phyloP scores from a whole-genome alignment of 2,113 vertebrate species.

The Chamaea fasciata region DNA sequence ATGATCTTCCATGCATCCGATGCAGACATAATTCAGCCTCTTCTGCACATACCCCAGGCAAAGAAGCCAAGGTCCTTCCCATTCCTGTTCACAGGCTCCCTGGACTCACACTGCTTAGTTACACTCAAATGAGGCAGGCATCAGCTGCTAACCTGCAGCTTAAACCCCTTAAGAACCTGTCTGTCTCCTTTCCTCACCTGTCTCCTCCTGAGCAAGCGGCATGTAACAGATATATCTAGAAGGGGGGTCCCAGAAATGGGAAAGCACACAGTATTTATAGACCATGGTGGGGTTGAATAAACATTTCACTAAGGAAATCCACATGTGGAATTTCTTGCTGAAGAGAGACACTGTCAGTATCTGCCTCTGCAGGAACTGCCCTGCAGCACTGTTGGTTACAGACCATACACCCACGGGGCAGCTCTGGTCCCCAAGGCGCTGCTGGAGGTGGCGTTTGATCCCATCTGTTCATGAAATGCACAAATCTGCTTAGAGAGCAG shows the following conservation, averaged over 20 bases:
- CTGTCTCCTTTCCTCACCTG: neutral
- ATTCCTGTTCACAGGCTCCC: neutral
- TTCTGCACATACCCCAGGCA: neutral
- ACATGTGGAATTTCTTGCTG: neutral
- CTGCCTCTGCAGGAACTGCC: neutral
- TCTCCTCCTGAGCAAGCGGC: neutral
- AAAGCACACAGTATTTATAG: neutral
- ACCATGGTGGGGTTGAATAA: neutral
- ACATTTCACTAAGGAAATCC: neutral
- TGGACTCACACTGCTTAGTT: neutral
- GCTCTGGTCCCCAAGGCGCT: neutral
- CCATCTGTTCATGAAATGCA: accelerated
- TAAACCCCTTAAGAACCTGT: neutral
- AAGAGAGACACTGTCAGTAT: neutral
- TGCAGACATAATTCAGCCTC: neutral
- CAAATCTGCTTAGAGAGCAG: neutral
- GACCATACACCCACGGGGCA: neutral
- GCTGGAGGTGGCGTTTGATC: neutral
- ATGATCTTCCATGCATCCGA: neutral
- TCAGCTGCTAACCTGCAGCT: neutral
- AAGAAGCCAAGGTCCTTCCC: neutral
- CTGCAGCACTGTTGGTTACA: neutral
- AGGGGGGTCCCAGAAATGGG: neutral
- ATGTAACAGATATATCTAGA: neutral
- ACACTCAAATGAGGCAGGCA: accelerated